These are phyloP conservation scores for Scrobipalpa atriplicella DNA, from an alignment of 2,888 invertebrate species.

Conservation along the genomic window DNA sequence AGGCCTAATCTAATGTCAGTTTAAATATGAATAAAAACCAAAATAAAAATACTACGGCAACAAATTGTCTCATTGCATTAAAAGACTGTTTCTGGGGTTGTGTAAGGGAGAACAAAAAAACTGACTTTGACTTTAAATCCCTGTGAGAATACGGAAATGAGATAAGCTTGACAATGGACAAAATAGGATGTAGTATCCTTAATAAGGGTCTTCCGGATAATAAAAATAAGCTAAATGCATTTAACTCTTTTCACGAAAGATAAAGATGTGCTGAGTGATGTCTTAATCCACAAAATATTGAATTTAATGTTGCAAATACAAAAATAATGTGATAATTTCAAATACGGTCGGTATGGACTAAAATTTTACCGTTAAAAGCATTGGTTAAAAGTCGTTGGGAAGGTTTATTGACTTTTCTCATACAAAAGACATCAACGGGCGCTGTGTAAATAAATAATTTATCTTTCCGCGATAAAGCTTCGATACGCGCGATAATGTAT, in stretches of 20 bases:
- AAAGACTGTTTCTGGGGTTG: too few species aligned
- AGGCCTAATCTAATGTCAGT: not conserved
- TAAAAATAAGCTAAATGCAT: not conserved
- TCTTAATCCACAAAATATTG: not conserved
- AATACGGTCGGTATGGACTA: not conserved
- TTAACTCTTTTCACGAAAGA: slow-evolving; percentile 1
- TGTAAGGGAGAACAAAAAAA: slow-evolving; percentile 5
- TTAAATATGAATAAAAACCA: not conserved
- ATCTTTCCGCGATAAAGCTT: slow-evolving; percentile 28
- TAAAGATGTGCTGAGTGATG: not conserved
- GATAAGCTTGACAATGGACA: slow-evolving; percentile 8
- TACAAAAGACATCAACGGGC: slow-evolving; percentile 79
- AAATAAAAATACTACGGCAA: not conserved
- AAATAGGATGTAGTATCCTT: slow-evolving; percentile 21
- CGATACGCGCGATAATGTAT: slow-evolving; percentile 31
- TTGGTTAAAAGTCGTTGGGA: slow-evolving; percentile 16
- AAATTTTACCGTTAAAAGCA: slow-evolving; percentile 12
- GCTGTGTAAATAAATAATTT: slow-evolving; percentile 43
- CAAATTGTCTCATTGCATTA: not conserved
- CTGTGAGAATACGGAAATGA: slow-evolving; percentile 28
- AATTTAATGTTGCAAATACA: not conserved
- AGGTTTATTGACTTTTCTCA: slow-evolving; percentile 42
- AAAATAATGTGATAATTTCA: not conserved
- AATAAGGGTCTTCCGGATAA: slow-evolving; percentile 23
- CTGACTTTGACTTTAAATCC: not conserved